Base-by-base conservation (phyloP, 1,140 invertebrate species). In the Dreissena polymorpha region DNA sequence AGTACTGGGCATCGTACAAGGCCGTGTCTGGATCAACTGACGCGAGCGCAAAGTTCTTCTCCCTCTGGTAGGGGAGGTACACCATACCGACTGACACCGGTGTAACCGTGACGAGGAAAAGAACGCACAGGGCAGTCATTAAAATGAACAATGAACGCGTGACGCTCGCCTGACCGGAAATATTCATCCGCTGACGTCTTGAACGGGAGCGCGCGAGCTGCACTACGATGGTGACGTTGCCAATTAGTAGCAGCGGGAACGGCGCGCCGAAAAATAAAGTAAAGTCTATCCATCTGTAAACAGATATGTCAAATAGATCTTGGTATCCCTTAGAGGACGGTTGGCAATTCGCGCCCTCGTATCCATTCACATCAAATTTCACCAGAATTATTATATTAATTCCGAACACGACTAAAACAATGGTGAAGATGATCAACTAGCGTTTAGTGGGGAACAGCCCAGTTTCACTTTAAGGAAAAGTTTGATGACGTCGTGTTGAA, bases 271-370 rank as follows among this genome's bases (percentile, higher is more conserved):
- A 74, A 10, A n/a, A n/a, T n/a, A n/a, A n/a, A 51, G 27, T 39
- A 39, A 83, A 69, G 53, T 83, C 71, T 60, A 83, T 75, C 80
- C 80, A 83, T 29, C 21, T 21, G 23, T 27, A 83, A 39, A 64
- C 50, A 23, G 67, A n/a, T 10, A n/a, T n/a, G n/a, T 57, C 65
- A n/a, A 29, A 64, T 18, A 68, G 75, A 13, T 75, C n/a, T 8
- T 55, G 16, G 39, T 65, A 75, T 12, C 25, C 64, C 13, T 53
- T 29, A 12, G 72, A 55, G 5, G 50, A 55, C 5, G 60, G 39
- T 8, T 18, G n/a, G 67, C 80, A 83, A 18, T 14, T 74, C 13
- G 53, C 21, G 7, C n/a, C 57, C 39, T 18, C 7, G 13, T 23
- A 14, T 67, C 5, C 51, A 6, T 83, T 8, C 10, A 27, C 13